These are phyloP conservation scores for Clanis bilineata DNA, from an alignment of 2,888 invertebrate genomes.

Conservation along the genomic window DNA sequence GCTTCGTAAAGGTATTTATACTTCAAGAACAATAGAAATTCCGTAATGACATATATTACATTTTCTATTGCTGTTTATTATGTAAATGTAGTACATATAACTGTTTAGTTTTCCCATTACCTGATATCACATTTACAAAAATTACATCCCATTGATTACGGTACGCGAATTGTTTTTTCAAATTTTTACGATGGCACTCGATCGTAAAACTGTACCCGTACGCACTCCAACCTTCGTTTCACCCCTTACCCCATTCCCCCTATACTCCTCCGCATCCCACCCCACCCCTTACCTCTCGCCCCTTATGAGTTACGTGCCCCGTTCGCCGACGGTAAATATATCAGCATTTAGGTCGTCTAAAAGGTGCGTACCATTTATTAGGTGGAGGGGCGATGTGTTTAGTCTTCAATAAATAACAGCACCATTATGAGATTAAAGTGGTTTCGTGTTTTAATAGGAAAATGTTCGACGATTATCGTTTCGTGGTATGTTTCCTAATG, in stretches of 20 bases:
- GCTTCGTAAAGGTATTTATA: no score
- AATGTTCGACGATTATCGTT: constrained; percentile 31
- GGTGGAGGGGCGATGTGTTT: constrained; percentile 32
- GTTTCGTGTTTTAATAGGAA: constrained; percentile 35
- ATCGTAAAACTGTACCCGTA: constrained; percentile 49
- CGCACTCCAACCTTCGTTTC: constrained; percentile 21
- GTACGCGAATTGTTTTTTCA: constrained; percentile 52
- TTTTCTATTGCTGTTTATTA: neutral
- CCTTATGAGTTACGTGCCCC: constrained; percentile 48
- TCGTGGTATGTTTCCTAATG: constrained; percentile 7
- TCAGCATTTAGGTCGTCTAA: constrained; percentile 56
- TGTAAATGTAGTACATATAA: neutral
- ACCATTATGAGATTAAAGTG: constrained; percentile 48
- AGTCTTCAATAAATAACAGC: constrained; percentile 38
- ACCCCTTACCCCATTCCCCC: constrained; percentile 17
- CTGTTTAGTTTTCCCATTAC: neutral
- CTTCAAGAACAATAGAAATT: no score
- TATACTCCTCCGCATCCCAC: constrained; percentile 21
- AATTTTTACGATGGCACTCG: constrained; percentile 49
- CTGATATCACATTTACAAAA: constrained; percentile 19
- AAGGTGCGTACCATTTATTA: constrained; percentile 46
- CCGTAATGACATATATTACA: no score
- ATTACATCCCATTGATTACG: constrained; percentile 22
- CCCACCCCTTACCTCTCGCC: constrained; percentile 12
- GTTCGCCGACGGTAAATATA: constrained; percentile 54